phyloP scores from a whole-genome alignment of 2,797 vertebrate species.

The Prunella strophiata region DNA sequence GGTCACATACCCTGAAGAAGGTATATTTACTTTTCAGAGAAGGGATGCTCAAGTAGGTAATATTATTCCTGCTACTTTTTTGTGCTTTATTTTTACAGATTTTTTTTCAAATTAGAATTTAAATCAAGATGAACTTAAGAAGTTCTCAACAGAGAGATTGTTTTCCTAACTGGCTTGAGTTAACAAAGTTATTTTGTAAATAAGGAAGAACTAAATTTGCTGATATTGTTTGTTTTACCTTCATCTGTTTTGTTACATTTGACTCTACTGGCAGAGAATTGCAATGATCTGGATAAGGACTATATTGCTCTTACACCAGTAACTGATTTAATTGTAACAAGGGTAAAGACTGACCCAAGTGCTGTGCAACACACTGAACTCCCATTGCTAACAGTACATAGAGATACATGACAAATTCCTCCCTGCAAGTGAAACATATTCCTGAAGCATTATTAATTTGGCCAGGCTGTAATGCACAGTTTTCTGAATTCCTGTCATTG shows the following conservation, averaged over 20 bases:
- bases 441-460: background rate
- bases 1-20: background rate
- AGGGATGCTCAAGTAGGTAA: background rate
- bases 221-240: background rate
- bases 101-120: background rate
- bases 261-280: background rate
- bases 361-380: background rate
- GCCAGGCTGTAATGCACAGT: background rate
- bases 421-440: background rate
- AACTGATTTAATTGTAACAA: background rate
- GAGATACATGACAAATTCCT: background rate
- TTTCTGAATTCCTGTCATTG: background rate
- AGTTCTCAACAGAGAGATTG: background rate
- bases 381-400: background rate
- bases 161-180: background rate
- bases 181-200: background rate
- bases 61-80: background rate
- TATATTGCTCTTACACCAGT: background rate
- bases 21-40: constrained; percentile 19
- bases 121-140: background rate
- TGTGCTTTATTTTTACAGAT: background rate
- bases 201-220: background rate
- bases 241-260: background rate
- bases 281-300: background rate
- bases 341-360: background rate